Evolutionary conservation across 2,888 invertebrate genomes (phyloP).

Genomic region (Formica aserva): DNA sequence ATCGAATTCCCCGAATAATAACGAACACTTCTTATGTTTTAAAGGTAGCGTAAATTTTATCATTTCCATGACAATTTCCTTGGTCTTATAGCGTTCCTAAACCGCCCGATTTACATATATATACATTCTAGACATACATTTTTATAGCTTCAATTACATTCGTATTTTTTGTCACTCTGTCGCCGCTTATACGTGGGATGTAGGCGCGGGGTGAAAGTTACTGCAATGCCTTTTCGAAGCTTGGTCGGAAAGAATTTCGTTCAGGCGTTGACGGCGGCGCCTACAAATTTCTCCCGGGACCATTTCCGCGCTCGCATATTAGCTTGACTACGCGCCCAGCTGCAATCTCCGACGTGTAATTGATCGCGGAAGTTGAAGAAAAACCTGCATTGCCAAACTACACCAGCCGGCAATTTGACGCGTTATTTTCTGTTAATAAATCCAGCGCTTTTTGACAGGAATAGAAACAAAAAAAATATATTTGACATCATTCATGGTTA

Average conservation of each 20-base stretch:
- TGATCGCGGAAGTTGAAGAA: conserved; percentile 51
- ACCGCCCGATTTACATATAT: neutral
- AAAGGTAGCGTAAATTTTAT: neutral
- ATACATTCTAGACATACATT: neutral
- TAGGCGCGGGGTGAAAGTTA: conserved; percentile 1
- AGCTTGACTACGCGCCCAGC: conserved; percentile 35
- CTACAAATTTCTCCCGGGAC: conserved; percentile 53
- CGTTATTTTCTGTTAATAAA: conserved; percentile 46
- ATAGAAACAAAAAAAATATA: neutral
- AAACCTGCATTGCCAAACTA: conserved; percentile 26
- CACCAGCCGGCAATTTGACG: conserved; percentile 22
- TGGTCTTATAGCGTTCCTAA: neutral
- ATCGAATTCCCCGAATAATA: neutral
- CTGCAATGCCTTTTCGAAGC: neutral
- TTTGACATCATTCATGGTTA: conserved; percentile 9
- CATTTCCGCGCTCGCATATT: conserved; percentile 47
- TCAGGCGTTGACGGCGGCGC: conserved; percentile 29
- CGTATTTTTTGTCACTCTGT: conserved; percentile 22
- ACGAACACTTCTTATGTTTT: neutral
- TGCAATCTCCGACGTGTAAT: conserved; percentile 54
- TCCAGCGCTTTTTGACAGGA: neutral
- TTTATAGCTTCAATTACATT: neutral
- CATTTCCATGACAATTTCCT: neutral
- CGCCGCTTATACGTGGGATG: neutral
- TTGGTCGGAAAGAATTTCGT: conserved; percentile 30